Conservation (phyloP, 2,113 vertebrate genomes). For the Nerophis lumbriciformis region DNA sequence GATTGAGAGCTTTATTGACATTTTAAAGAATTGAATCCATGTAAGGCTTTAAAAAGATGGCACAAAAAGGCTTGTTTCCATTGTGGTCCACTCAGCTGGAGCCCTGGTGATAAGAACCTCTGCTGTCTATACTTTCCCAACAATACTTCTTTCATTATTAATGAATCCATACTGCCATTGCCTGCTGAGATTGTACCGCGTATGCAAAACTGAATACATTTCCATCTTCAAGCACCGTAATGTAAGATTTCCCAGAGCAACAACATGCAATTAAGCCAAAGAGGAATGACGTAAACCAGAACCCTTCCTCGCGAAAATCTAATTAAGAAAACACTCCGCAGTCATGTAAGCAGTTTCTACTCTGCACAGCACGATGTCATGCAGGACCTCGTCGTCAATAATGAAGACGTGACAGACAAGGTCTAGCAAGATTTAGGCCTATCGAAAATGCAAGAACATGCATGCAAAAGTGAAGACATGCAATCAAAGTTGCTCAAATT, state of each 20-base stretch:
- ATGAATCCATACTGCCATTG: conserved; percentile 5
- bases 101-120: background rate
- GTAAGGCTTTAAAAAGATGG: too few relatives aligned
- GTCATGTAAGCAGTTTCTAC: conserved; percentile 3
- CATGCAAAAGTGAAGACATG: conserved; percentile 15
- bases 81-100: background rate
- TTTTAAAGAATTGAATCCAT: too few relatives aligned
- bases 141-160: conserved; percentile 25
- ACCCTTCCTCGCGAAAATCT: conserved; percentile 12
- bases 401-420: conserved; percentile 15
- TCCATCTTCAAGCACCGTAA: background rate
- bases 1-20: too few relatives aligned
- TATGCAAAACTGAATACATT: background rate
- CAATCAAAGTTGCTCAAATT: conserved; percentile 4
- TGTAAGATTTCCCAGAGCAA: background rate
- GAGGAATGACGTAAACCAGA: background rate
- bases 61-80: too few relatives aligned
- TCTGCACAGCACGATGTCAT: background rate
- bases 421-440: conserved; percentile 16
- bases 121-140: background rate
- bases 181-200: background rate
- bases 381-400: background rate
- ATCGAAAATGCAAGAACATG: conserved; percentile 24
- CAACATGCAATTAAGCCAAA: background rate
- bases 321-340: conserved; percentile 29